Base-by-base conservation (phyloP, 2,797 vertebrate species). In the Octomys mimax region DNA sequence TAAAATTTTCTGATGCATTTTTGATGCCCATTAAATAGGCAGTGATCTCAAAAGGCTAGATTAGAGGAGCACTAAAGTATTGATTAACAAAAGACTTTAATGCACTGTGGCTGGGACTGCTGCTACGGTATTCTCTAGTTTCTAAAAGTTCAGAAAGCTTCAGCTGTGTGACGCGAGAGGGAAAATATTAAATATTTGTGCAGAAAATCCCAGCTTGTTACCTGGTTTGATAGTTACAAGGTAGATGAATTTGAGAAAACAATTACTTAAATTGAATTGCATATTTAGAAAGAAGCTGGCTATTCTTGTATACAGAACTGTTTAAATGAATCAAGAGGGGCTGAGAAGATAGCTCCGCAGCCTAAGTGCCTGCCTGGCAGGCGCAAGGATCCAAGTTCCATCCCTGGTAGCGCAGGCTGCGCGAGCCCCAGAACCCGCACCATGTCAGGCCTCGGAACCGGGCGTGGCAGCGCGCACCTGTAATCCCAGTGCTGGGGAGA, bases 131-230 rank as follows among this genome's bases (percentile, higher is more conserved):
- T 11, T 86, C 94, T 73, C 26, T 5, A 19, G 10, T 9, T 89
- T 79, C 54, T 83, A 85, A 92, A 68, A 64, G 75, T 92, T 84
- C 11, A 71, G 52, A 85, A 87, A 79, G 85, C 3, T 62, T 90
- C 52, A 94, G 1, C 6, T 62, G 4, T 49, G 9, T 73, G 46
- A 75, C n/a, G 68, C n/a, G 24, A 49, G 70, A 87, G 39, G 57
- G 1, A 89, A 87, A 75, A 36, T n/a, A 62, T 68, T 26, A 80
- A 92, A 33, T 18, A 73, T 87, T 81, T 92, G 52, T 11, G 62
- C 0, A 91, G n/a, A 66, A 94, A 89, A 87, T 42, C 5, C 24
- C 87, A 16, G 6, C 61, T 92, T 79, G 71, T 79, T 18, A 91
- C 14, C 31, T 49, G 21, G 26, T 39, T 95, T 87, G 12, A 70